These are phyloP conservation scores for Bathynomus jamesi DNA, from an alignment of 1,140 invertebrate genomes.

Conservation along the genomic window DNA sequence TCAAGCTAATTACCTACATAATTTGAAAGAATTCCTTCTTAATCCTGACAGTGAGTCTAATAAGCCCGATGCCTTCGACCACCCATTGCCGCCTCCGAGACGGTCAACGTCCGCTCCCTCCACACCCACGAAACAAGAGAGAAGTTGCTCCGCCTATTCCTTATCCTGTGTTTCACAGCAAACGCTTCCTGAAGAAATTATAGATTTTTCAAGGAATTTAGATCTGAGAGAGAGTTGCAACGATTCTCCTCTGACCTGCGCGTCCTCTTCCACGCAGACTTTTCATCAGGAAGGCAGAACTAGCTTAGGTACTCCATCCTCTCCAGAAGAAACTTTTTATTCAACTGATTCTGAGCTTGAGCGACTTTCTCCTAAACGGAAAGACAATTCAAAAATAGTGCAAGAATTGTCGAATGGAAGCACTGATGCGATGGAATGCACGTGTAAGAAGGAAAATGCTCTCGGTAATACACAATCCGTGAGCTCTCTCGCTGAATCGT, in stretches of 20 bases:
- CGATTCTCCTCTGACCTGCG: not conserved
- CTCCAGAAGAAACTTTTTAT: not conserved
- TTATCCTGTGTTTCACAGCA: too few species aligned
- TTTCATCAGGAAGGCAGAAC: not conserved
- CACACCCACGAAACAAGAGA: not conserved
- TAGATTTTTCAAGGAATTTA: too few species aligned
- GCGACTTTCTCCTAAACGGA: not conserved
- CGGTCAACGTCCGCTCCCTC: not conserved
- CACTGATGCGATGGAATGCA: too few species aligned
- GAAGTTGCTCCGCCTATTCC: not conserved
- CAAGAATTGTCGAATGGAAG: too few species aligned
- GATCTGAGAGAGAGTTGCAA: not conserved
- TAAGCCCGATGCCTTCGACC: not conserved
- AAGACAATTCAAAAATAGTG: too few species aligned
- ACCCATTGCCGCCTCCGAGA: not conserved
- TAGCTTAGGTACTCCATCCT: not conserved
- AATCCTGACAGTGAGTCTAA: constrained; percentile 1
- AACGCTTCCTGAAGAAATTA: not conserved
- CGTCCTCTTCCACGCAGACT: not conserved
- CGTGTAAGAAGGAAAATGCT: too few species aligned
- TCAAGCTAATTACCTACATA: constrained; percentile 48
- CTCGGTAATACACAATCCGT: too few species aligned
- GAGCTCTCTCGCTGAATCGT: too few species aligned
- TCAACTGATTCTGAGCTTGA: not conserved
- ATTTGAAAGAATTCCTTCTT: constrained; percentile 23